These are phyloP conservation scores for Nesoenas mayeri DNA, from an alignment of 2,113 vertebrate genomes.

Conservation along the genomic window DNA sequence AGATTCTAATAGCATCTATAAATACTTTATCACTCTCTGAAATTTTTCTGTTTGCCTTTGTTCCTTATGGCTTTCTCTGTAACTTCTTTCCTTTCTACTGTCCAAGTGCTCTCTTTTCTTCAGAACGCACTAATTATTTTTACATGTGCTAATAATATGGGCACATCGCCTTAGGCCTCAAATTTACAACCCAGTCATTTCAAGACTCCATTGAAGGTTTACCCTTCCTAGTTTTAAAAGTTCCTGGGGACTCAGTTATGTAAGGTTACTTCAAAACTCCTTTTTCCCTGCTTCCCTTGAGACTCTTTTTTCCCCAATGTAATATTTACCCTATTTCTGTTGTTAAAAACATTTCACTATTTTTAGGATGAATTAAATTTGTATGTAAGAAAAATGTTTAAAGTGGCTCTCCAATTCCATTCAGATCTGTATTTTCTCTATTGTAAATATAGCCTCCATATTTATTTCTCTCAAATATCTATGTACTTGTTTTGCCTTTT, in stretches of 20 bases:
- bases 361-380: constrained; percentile 14
- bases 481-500: background rate
- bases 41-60: constrained; percentile 55
- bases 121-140: constrained; percentile 33
- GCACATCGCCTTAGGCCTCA: constrained; percentile 21
- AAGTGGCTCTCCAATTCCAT: background rate
- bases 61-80: constrained; percentile 37
- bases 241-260: constrained; percentile 45
- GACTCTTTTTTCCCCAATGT: background rate
- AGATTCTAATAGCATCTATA: constrained; percentile 44
- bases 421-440: background rate
- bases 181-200: constrained; percentile 59
- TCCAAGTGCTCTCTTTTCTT: background rate
- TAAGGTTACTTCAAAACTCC: constrained; percentile 19
- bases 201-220: constrained; percentile 46
- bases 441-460: background rate
- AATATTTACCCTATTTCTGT: background rate
- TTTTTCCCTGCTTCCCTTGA: constrained; percentile 26
- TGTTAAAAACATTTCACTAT: background rate
- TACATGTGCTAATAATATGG: constrained; percentile 64
- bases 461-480: background rate
- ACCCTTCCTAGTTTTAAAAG: constrained; percentile 51
- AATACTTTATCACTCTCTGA: constrained; percentile 62
- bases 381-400: background rate
- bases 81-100: constrained; percentile 41